Base-by-base conservation (phyloP, 2,888 invertebrate genomes). In the Stenolophus ochropezus region DNA sequence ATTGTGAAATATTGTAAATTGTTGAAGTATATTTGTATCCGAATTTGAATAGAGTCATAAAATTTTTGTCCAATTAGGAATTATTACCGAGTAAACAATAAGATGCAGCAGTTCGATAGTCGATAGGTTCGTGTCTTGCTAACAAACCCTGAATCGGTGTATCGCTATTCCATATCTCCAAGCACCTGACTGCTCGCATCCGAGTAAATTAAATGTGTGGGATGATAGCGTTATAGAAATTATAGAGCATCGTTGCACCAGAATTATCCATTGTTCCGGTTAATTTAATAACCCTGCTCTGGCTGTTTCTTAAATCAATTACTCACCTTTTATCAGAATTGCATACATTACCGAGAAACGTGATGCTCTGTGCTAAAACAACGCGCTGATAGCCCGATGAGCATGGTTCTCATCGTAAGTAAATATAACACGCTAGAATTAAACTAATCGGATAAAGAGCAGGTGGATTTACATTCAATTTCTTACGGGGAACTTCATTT, bases 201-300 rank as follows among this genome's bases (percentile, higher is more conserved):
- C 20, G 18, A 49, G 58, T 78, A 78, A 78, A 78, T 78, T 61
- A 47, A 78, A 42, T 78, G 78, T 78, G 78, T 65, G 42, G 78
- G 61, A 49, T 61, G 78, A 47, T 77, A 61, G 65, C 79, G 79
- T 69, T 73, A 74, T 81, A 56, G 73, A 73, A 81, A 74, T 81
- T 73, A 74, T 74, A 81, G 73, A 73, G 73, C 73, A 74, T 53
- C 51, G 53, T 51, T 71, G 79, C 51, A 80, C 51, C 58, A 81
- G 58, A 71, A 81, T 81, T 81, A 81, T 81, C 80, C 73, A 81
- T 81, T 81, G 80, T 81, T 81, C 80, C 80, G 80, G 80, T 74
- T 65, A 81, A 81, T 81, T 81, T 80, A 81, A 81, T 74, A 81
- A 81, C 74, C 25, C 23, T 61, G 61, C 61, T 61, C 61, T 61